Conservation (phyloP, 2,113 vertebrate species). For the Proteles cristata region DNA sequence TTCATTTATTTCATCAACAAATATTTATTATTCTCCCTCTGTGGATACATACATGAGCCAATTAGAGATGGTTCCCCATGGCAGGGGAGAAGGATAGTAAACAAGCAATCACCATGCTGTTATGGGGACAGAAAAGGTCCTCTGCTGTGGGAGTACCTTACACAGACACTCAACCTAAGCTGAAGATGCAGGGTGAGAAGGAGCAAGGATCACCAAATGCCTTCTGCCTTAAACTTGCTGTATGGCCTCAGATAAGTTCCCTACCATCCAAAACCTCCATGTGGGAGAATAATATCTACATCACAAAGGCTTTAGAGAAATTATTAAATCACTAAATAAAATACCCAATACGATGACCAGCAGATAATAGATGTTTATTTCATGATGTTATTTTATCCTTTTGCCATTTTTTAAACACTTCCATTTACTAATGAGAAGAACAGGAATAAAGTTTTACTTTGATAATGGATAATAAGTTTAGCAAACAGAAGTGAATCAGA, state of each 20-base stretch:
- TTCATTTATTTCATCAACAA: background rate
- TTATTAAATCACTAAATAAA: background rate
- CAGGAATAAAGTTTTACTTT: background rate
- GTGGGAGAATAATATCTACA: background rate
- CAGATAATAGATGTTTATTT: background rate
- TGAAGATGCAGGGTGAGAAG: background rate
- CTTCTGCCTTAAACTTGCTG: background rate
- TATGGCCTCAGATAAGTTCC: background rate
- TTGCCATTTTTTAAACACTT: background rate
- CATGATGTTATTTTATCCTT: slow-evolving; percentile 9
- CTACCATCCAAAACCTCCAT: background rate
- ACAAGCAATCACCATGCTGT: background rate
- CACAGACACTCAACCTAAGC: background rate
- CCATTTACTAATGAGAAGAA: background rate
- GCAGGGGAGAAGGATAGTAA: background rate
- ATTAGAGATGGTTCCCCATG: background rate
- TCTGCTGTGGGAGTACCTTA: background rate
- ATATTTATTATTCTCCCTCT: background rate
- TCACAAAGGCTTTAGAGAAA: background rate
- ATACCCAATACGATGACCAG: background rate
- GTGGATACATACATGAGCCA: background rate
- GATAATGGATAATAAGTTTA: background rate
- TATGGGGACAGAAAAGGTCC: background rate
- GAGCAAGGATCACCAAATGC: background rate
- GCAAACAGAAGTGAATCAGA: background rate